Base-by-base conservation (phyloP, 53 echinoderm and acorn worm genomes). In the Holothuria scabra region DNA sequence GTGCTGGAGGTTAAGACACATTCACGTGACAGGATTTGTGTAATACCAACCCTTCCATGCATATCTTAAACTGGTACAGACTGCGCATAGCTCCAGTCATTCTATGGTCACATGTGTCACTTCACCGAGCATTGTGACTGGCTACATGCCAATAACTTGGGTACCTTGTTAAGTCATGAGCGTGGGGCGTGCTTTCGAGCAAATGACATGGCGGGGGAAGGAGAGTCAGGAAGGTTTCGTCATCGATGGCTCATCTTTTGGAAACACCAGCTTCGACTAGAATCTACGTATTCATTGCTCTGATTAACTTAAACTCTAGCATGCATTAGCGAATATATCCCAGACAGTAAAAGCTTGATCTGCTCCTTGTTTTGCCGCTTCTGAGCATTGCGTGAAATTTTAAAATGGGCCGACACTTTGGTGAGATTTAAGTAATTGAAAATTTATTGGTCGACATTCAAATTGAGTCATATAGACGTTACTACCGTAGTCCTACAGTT, bases 51-150 rank as follows among this genome's bases (percentile, higher is more conserved):
- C 60, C 3, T 21, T 60, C 60, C 24, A 5, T 60, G 24, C 60
- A 60, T 60, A 24, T 60, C 21, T 60, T 24, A 60, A 8, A 60
- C 60, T 60, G 60, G 60, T 24, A 22, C 60, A 22, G 60, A 24
- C 60, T 60, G 60, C 60, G 60, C 60, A 60, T 60, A 60, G 60
- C 60, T 60, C 60, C 4, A 22, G 60, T 60, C 60, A 60, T 60
- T 60, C 3, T 60, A 60, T 60, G 3, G 60, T 24, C 8, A 60
- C 8, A 60, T 60, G 60, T 9, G 60, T 60, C 60, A 60, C 60
- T 60, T 60, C 35, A 35, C 35, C 35, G 35, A 35, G 35, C 35
- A 35, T 35, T 35, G 35, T 35, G 35, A 35, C 35, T 35, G 35
- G 35, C 35, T 35, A 35, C 6, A 35, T 35, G 35, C 35, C 35